Conservation (phyloP, 2,888 invertebrate genomes). For the Miltochrista miniata region DNA sequence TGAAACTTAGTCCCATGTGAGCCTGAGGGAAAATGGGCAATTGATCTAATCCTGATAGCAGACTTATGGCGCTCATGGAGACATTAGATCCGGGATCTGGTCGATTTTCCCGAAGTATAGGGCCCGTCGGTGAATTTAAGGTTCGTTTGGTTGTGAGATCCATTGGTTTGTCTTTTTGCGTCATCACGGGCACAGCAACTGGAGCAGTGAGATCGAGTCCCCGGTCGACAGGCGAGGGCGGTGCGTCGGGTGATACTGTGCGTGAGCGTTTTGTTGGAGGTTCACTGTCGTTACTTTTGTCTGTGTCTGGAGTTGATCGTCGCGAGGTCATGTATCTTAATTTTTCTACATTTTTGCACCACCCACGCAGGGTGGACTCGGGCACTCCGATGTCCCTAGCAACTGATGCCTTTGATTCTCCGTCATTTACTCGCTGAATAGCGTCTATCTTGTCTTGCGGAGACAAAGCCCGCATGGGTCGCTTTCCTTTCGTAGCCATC, state of each 20-base stretch:
- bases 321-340: slow-evolving; percentile 86
- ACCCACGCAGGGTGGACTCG: slow-evolving; percentile 92
- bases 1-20: slow-evolving; percentile 85
- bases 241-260: slow-evolving; percentile 67
- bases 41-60: slow-evolving; percentile 84
- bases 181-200: slow-evolving; percentile 37
- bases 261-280: slow-evolving; percentile 74
- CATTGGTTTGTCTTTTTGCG: slow-evolving; percentile 57
- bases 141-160: slow-evolving; percentile 73
- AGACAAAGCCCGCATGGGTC: slow-evolving; percentile 90
- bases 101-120: slow-evolving; percentile 64
- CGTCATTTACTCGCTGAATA: slow-evolving; percentile 91
- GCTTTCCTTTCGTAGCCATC: slow-evolving; percentile 89
- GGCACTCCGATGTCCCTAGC: slow-evolving; percentile 94
- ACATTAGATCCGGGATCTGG: slow-evolving; percentile 77
- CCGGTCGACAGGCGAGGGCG: slow-evolving; percentile 53
- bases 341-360: slow-evolving; percentile 95
- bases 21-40: slow-evolving; percentile 82
- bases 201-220: slow-evolving; percentile 74
- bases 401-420: slow-evolving; percentile 93
- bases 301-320: slow-evolving; percentile 88
- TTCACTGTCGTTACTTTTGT: slow-evolving; percentile 81
- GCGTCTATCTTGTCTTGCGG: slow-evolving; percentile 92
- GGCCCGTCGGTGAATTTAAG: slow-evolving; percentile 58
- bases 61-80: slow-evolving; percentile 85